Evolutionary conservation across 2,888 invertebrate genomes (phyloP).

Genomic region (Drosophila flavopinicola): DNA sequence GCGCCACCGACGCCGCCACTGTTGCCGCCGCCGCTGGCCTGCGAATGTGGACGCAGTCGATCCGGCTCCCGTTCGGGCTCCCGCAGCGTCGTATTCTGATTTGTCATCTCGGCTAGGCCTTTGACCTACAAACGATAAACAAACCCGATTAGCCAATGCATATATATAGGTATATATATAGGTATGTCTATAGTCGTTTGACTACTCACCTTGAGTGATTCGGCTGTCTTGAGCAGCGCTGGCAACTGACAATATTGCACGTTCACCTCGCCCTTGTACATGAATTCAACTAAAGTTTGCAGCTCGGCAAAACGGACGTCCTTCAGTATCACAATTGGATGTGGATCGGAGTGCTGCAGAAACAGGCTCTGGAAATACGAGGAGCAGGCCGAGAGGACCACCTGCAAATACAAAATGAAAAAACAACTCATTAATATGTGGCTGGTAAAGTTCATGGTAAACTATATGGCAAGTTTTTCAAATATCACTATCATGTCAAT

Average conservation of each 20-base stretch:
- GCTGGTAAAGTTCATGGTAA: too few species aligned
- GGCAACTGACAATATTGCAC: slow-evolving; percentile 96
- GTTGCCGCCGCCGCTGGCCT: slow-evolving; percentile 60
- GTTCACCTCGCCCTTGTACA: slow-evolving; percentile 98
- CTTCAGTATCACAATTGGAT: slow-evolving; percentile 97
- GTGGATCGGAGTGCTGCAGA: slow-evolving; percentile 95
- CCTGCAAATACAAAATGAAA: slow-evolving; percentile 85
- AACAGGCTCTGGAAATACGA: slow-evolving; percentile 97
- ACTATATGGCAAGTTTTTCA: too few species aligned
- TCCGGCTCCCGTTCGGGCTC: slow-evolving; percentile 85
- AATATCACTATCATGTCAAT: too few species aligned
- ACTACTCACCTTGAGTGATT: slow-evolving; percentile 91
- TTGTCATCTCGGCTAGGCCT: slow-evolving; percentile 96
- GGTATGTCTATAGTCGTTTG: too few species aligned
- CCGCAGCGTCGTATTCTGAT: slow-evolving; percentile 88
- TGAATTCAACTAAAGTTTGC: slow-evolving; percentile 96
- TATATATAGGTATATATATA: too few species aligned
- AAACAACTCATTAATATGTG: too few species aligned
- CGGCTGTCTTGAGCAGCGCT: slow-evolving; percentile 95
- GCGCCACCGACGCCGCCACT: slow-evolving; percentile 59
- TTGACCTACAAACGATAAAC: slow-evolving; percentile 86
- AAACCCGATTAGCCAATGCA: too few species aligned
- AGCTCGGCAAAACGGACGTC: slow-evolving; percentile 96
- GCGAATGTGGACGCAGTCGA: slow-evolving; percentile 84
- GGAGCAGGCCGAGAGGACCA: slow-evolving; percentile 97